Evolutionary conservation across 2,113 vertebrate species (phyloP), one percentile per base, ranked within the genome.

Genomic region (Calonectris borealis): DNA sequence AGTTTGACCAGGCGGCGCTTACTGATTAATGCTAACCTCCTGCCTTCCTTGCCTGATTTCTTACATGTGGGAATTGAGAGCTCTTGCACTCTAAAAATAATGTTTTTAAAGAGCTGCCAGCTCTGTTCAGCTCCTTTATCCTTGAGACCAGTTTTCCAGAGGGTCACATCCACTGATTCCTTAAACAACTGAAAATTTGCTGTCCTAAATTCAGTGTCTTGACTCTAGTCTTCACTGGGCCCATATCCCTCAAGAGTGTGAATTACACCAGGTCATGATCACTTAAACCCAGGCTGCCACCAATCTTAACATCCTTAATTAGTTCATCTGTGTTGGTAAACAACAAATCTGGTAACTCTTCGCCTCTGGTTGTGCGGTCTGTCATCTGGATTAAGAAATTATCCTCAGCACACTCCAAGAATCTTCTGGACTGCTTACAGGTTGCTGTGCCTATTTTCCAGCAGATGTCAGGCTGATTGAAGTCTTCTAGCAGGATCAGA

Each of bases 291-390:
- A 49, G 14, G 12, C 10, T 71, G 34, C 5, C 38, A 60, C 6
- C 14, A 61, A 0, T 36, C 57, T 55, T 92, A 57, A 17, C 25
- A 6, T 66, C 40, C 44, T 16, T 13, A 57, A 44, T 46, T 42
- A 46, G 46, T 46, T 40, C 1, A 5, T 54, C 5, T 42, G 12
- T 55, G 19, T 6, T 68, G 13, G 13, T 38, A 69, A 57, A 8
- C 22, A 57, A 25, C 8, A 62, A 46, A 25, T 13, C 29, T 52
- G 61, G 36, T 57, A 64, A 73, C 14, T 13, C 16, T 68, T 82
- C 15, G 18, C 5, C 27, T 75, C 21, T 32, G 17, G 5, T 52
- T 1, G 0, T 10, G 15, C 7, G 3, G 3, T 51, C 17, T 51
- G 13, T 40, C 36, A 22, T 7, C 13, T 38, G 16, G 48, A 57